Base-by-base conservation (phyloP, 2,113 vertebrate species). In the Vireo altiloquus region DNA sequence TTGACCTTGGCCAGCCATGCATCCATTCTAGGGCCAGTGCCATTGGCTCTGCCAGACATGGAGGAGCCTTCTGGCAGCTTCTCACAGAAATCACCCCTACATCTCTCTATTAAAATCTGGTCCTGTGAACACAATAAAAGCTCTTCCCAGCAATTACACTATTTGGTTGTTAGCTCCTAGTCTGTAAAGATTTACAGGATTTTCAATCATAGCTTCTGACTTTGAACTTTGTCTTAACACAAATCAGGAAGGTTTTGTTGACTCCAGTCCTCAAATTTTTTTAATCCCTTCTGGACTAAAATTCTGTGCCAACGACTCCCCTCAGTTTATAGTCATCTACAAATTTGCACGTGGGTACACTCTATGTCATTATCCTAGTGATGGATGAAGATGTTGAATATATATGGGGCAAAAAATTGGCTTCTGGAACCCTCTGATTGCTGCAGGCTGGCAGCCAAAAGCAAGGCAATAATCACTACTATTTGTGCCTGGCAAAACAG, bases 401-500 rank as follows among this genome's bases (percentile, higher is more conserved):
- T 0, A 54, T 40, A 49, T 20, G 11, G 18, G n/a, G 7, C 13
- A 78, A 31, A 92, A 59, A 63, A 76, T 13, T 70, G 8, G 7
- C 4, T 13, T 52, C 60, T 70, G 37, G 12, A 37, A 42, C 5
- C 4, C 40, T 87, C 37, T 88, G 37, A 70, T 47, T 63, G 17
- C 11, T 69, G 23, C 44, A 83, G 20, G 2, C 33, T 74, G 9
- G 50, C 21, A 65, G 50, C 11, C 33, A 92, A 87, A 92, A 74
- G 30, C 6, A 47, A 87, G 60, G 12, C 28, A 78, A 30, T 69
- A 72, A 27, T 65, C 18, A 47, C n/a, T 56, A 23, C 2, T 56
- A 20, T 42, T 77, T 64, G 18, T 69, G 23, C 6, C 21, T 85
- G 64, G 12, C 0, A 0, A 16, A 53, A 16, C 6, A 74, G 42